Base-by-base conservation (phyloP, 1,140 invertebrate genomes). In the Lepidurus apus region DNA sequence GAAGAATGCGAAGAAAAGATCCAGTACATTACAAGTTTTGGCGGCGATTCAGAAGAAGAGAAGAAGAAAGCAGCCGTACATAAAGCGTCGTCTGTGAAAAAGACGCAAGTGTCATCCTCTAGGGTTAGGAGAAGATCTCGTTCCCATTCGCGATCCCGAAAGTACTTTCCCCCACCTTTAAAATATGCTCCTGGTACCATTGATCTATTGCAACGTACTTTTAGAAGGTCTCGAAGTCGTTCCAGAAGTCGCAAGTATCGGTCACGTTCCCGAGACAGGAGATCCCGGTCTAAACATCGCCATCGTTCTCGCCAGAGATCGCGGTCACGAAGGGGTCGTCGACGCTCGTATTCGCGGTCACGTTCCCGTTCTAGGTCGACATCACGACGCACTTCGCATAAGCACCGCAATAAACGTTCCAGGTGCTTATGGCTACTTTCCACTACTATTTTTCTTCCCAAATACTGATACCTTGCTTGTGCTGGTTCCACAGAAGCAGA, bases 11-110 rank as follows among this genome's bases (percentile, higher is more conserved):
- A 82, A 78, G 81, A 81, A 42, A 80, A 83, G 80, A 81, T 82
- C 44, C 80, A 79, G 81, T 87, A 85, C 79, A 87, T 87, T 79
- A 87, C 86, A 43, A 85, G 85, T 81, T 87, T 87, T 83, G 86
- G 86, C 74, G 85, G 83, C 77, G 85, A 85, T 42, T 79, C 75
- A 1, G 83, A 82, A 80, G 85, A 86, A 80, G 84, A 84, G 26
- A 85, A 45, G 43, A 74, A 53, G 26, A 79, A 79, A 45, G 24
- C 78, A 21, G 74, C 10, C n/a, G 42, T 21, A 74, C 10, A 74
- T 2, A 34, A 74, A 26, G 43, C 9, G 43, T 75, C 42, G 42
- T 75, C 43, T 75, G 74, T 26, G 74, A 43, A 13, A 43, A 42
- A 34, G 17, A 42, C 43, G 0, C 21, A 43, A 42, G 34, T 47